Conservation (phyloP, 2,888 invertebrate genomes). For the Periphyllus acericola region DNA sequence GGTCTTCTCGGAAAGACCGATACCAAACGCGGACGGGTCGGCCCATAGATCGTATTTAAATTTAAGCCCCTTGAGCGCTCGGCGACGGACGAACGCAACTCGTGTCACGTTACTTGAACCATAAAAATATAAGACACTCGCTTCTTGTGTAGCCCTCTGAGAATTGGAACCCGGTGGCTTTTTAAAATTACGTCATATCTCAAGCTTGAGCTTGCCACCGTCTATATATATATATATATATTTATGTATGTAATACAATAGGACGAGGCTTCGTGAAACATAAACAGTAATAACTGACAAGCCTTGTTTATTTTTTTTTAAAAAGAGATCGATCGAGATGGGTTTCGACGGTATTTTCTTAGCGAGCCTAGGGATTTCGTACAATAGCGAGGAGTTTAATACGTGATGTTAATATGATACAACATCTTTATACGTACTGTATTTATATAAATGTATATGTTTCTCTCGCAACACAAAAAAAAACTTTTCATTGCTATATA, state of each 20-base stretch:
- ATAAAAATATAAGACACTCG: conserved; percentile 35
- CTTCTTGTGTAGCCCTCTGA: conserved; percentile 11
- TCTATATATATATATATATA: background rate
- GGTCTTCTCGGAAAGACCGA: background rate
- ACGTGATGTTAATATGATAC: background rate
- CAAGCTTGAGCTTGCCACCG: conserved; percentile 16
- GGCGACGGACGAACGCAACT: conserved; percentile 22
- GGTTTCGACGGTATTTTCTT: background rate
- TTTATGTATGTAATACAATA: conserved; percentile 27
- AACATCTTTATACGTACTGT: background rate
- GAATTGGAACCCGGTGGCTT: conserved; percentile 40
- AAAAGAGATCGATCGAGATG: background rate
- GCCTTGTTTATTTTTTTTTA: conserved; percentile 35
- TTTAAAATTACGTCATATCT: conserved; percentile 52
- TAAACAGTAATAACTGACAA: conserved; percentile 41
- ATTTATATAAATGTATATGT: background rate
- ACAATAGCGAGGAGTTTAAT: background rate
- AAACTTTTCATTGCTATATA: conserved; percentile 18
- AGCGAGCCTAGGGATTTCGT: conserved; percentile 4
- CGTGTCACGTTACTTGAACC: conserved; percentile 27
- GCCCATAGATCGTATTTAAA: conserved; percentile 44
- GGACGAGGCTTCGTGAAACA: background rate
- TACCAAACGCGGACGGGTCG: background rate
- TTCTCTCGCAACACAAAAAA: background rate
- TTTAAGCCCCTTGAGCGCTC: conserved; percentile 6